Percentiles rank a stretch among this genome's conserved stretches.
phyloP scores from a whole-genome alignment of 2,797 vertebrate species.

The Linurgus olivaceus region DNA sequence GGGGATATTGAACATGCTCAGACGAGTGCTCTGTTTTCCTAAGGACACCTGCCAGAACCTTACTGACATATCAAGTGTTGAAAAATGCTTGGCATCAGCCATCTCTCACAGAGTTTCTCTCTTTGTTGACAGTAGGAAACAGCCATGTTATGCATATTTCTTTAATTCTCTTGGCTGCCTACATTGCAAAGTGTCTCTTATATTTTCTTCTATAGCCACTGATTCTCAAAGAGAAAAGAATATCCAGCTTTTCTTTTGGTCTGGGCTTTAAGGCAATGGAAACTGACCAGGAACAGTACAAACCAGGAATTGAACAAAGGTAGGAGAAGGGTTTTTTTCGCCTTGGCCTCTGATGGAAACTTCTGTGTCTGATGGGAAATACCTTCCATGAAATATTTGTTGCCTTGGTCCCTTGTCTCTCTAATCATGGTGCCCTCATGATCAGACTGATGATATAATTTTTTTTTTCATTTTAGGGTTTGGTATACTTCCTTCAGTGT shows the following conservation, averaged over 20 bases:
- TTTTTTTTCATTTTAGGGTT: neutral
- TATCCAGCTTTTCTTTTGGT: neutral
- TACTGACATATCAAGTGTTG: slow-evolving; percentile 31
- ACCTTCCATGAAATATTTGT: neutral
- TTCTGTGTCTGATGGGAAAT: neutral
- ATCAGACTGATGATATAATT: neutral
- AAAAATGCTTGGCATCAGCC: slow-evolving; percentile 51
- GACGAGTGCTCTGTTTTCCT: slow-evolving; percentile 43
- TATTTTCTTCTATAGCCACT: neutral
- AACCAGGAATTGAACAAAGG: neutral
- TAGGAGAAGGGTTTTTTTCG: neutral
- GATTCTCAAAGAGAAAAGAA: neutral
- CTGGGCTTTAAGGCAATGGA: neutral
- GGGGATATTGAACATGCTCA: slow-evolving; percentile 36
- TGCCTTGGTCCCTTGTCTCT: neutral
- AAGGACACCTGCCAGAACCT: slow-evolving; percentile 59
- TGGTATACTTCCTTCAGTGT: neutral
- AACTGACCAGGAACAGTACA: neutral
- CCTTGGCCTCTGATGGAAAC: neutral
- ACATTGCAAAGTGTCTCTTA: neutral
- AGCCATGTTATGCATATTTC: slow-evolving; percentile 51
- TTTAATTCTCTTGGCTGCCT: slow-evolving; percentile 30
- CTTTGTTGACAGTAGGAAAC: slow-evolving; percentile 43
- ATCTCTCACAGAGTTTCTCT: neutral
- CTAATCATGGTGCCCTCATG: neutral